Evolutionary conservation across 2,797 vertebrate genomes (phyloP).

Genomic region (Jordanella pulchra): DNA sequence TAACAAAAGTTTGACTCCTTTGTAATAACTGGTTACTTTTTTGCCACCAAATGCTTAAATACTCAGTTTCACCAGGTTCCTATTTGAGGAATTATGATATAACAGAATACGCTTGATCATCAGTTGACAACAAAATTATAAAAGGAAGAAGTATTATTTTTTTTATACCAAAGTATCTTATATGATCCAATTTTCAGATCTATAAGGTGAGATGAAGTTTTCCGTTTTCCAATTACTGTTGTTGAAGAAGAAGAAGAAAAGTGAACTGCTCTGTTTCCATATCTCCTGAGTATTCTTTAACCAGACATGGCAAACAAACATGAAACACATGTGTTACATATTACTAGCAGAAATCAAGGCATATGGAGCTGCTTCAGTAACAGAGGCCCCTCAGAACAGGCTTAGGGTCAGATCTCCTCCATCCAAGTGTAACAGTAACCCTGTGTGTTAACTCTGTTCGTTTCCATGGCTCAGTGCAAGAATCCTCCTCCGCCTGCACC

Average conservation of each 20-base stretch:
- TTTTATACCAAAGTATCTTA: not conserved
- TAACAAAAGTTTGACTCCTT: conserved; percentile 20
- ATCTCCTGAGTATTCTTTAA: conserved; percentile 1
- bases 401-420: conserved; percentile 63
- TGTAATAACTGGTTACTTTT: not conserved
- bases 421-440: conserved; percentile 69
- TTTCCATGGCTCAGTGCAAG: conserved; percentile 44
- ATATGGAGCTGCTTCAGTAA: conserved; percentile 49
- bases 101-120: not conserved
- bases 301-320: not conserved
- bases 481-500: conserved; percentile 38
- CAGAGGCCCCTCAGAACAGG: conserved; percentile 53
- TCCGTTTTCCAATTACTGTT: not conserved
- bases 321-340: conserved; percentile 28
- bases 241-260: not conserved
- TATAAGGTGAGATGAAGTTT: not conserved
- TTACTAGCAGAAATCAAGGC: conserved; percentile 45
- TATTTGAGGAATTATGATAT: not conserved
- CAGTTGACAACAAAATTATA: not conserved
- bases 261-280: not conserved
- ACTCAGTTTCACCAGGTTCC: not conserved
- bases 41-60: not conserved
- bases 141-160: not conserved
- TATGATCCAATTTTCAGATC: no score
- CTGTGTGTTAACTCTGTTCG: conserved; percentile 22